Evolutionary conservation across 2,113 vertebrate species (phyloP).

Genomic region (Zeus faber): DNA sequence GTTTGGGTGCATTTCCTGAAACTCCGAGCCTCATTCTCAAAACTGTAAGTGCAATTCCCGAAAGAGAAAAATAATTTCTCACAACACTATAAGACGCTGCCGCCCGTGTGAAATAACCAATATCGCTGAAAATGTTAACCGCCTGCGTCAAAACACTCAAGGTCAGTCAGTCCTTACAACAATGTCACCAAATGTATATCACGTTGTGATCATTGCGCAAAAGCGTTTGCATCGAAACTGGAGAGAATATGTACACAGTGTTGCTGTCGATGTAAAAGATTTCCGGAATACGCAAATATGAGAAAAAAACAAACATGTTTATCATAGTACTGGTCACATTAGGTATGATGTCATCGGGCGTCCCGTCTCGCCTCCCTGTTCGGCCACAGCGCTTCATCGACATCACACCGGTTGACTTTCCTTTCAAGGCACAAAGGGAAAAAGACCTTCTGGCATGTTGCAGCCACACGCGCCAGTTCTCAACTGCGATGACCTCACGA

Average conservation of each 20-base stretch:
- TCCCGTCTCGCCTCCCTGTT: neutral
- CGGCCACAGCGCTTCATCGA: neutral
- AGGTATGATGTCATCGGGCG: neutral
- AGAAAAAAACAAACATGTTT: slow-evolving; percentile 4
- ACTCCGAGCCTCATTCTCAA: neutral
- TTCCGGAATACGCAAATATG: neutral
- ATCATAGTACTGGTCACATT: too few relatives aligned
- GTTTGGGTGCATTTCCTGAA: neutral
- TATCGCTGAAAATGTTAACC: neutral
- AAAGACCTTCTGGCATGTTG: too few relatives aligned
- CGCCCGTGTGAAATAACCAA: neutral
- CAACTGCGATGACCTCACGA: too few relatives aligned
- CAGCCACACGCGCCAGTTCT: too few relatives aligned
- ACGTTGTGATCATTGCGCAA: too few relatives aligned
- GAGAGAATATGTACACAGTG: slow-evolving; percentile 1
- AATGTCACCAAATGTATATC: too few relatives aligned
- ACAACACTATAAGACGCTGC: too few relatives aligned
- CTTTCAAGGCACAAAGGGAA: too few relatives aligned
- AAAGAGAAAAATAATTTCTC: neutral
- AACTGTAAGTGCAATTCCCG: slow-evolving; percentile 2
- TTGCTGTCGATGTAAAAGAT: slow-evolving; percentile 3
- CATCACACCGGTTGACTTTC: too few relatives aligned
- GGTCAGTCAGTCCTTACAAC: too few relatives aligned
- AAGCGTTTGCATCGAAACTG: slow-evolving; percentile 2
- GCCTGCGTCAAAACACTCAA: neutral